Base-by-base conservation (phyloP, 2,888 invertebrate genomes). In the Creontiades dilutus region DNA sequence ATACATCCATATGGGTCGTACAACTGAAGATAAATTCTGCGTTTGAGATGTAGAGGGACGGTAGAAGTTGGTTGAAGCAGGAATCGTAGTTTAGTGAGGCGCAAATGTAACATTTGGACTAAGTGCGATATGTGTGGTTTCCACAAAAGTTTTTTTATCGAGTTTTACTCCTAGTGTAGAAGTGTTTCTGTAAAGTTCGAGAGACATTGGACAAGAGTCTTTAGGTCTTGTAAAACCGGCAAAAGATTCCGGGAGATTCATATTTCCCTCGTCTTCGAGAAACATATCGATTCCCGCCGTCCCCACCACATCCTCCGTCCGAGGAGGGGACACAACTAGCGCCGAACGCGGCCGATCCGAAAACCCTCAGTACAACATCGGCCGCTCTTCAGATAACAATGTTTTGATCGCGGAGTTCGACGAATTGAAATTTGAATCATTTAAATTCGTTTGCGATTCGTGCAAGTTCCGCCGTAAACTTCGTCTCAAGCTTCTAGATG, bases 331-430 rank as follows among this genome's bases (percentile, higher is more conserved):
- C 23, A 23, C n/a, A 19, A 27, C 23, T 68, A 68, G 68, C 68
- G 68, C 23, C 12, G 11, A 68, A 12, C 7, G 68, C 68, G 68
- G 68, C 23, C 23, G 13, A 5, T 23, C 11, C 68, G 23, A 7
- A 19, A 68, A 68, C 68, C 68, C 27, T 23, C 68, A 68, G 68
- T 68, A 68, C 68, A 68, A 68, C 68, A 68, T 68, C 23, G 68
- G 68, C 68, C 23, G 68, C 23, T 68, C 68, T 23, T 23, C 23
- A 68, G 68, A 68, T 68, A 68, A 68, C 68, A 68, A 68, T 68
- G 68, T 68, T 68, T 23, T 68, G 68, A 68, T 68, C 68, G 1
- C 68, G 68, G 23, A 3, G 14, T 7, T n/a, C n/a, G 7, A n/a
- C 57, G n/a, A n/a, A n/a, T 57, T 52, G n/a, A 14, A n/a, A 16